These are phyloP conservation scores for Anarsia innoxiella DNA, from an alignment of 2,888 invertebrate species.

Conservation along the genomic window DNA sequence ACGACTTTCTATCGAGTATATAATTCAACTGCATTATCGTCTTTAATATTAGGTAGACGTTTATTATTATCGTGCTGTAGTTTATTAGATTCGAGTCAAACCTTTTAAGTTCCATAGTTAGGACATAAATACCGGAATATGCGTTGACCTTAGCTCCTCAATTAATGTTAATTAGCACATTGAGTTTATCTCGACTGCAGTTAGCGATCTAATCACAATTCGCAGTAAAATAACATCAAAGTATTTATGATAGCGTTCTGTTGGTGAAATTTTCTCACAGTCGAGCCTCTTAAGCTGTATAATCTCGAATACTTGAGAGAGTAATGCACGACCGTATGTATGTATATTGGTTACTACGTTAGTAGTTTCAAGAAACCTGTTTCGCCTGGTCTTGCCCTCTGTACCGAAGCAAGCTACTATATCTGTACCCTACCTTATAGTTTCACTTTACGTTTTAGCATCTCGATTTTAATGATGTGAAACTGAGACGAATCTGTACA, in stretches of 20 bases:
- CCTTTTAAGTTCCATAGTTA: too few relatives aligned
- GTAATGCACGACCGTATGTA: slow-evolving; percentile 55
- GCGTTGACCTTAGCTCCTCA: not conserved
- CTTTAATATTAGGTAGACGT: too few relatives aligned
- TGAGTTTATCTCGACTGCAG: not conserved
- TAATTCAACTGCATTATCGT: not conserved
- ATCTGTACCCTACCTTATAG: slow-evolving; percentile 48
- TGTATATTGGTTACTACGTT: slow-evolving; percentile 71
- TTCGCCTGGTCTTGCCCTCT: slow-evolving; percentile 60
- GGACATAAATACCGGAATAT: too few relatives aligned
- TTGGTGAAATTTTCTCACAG: slow-evolving; percentile 70
- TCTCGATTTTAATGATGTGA: slow-evolving; percentile 36
- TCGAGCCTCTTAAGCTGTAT: slow-evolving; percentile 43
- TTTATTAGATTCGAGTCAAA: too few relatives aligned
- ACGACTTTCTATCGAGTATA: slow-evolving; percentile 4
- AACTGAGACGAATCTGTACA: slow-evolving; percentile 22
- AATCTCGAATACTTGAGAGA: slow-evolving; percentile 54
- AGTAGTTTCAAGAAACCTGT: slow-evolving; percentile 67
- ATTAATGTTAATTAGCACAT: slow-evolving; percentile 6
- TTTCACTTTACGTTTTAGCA: slow-evolving; percentile 60
- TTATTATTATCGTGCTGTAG: too few relatives aligned
- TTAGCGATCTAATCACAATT: slow-evolving; percentile 3
- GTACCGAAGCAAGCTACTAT: slow-evolving; percentile 46
- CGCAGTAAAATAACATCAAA: slow-evolving; percentile 18
- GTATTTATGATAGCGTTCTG: slow-evolving; percentile 42